Evolutionary conservation across 1,140 invertebrate genomes (phyloP).

Genomic region (Cydia amplana): DNA sequence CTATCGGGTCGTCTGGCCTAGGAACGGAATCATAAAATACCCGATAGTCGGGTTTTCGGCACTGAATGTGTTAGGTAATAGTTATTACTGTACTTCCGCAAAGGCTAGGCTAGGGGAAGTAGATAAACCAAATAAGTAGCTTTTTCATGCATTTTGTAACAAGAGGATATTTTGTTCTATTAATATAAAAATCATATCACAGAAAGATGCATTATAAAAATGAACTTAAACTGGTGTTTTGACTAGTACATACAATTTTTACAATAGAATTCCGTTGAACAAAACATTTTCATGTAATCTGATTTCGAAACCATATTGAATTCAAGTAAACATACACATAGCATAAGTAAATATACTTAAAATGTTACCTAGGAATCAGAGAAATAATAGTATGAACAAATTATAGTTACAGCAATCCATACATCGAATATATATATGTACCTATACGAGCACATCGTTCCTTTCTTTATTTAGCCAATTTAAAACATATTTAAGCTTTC

Average conservation of each 20-base stretch:
- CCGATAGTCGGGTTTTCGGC: too few relatives aligned
- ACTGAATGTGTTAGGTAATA: too few relatives aligned
- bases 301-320: neutral
- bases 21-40: too few relatives aligned
- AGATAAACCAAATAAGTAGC: neutral
- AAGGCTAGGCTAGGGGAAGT: too few relatives aligned
- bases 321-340: neutral
- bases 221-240: slow-evolving; percentile 55
- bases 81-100: too few relatives aligned
- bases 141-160: slow-evolving; percentile 28
- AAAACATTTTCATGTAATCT: slow-evolving; percentile 39
- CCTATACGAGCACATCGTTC: too few relatives aligned
- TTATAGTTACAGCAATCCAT: neutral
- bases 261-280: slow-evolving; percentile 51
- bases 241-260: slow-evolving; percentile 59
- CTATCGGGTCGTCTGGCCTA: too few relatives aligned
- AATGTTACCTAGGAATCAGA: slow-evolving; percentile 18
- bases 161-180: slow-evolving; percentile 58
- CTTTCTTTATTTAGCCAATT: too few relatives aligned
- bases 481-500: too few relatives aligned
- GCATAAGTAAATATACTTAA: slow-evolving; percentile 14
- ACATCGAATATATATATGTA: too few relatives aligned
- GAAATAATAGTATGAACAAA: neutral
- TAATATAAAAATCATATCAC: slow-evolving; percentile 63
- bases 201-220: slow-evolving; percentile 57